A percentile compares a stretch with the other conserved stretches of the same genome.
These are phyloP conservation scores for Drosophila bocqueti DNA, from an alignment of 1,140 invertebrate species.

Conservation along the genomic window DNA sequence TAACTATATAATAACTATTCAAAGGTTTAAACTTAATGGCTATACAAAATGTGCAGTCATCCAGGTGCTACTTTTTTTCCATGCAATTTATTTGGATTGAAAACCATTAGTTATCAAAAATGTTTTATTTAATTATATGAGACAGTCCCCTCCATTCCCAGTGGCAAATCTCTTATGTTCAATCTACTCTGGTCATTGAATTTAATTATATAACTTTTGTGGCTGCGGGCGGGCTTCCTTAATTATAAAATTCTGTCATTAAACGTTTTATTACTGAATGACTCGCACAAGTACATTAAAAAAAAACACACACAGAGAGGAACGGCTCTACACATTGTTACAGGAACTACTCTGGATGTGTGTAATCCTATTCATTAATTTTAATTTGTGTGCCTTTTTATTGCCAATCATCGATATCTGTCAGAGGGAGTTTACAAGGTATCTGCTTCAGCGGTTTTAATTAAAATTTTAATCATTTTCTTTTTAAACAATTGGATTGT, in stretches of 20 bases:
- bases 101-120: constrained; percentile 14
- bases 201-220: constrained; percentile 5
- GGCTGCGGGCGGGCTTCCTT: constrained; percentile 3
- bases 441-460: not conserved
- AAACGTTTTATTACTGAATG: constrained; percentile 25
- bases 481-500: constrained; percentile 31
- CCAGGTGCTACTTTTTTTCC: not conserved
- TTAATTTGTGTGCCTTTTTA: constrained; percentile 6
- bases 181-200: constrained; percentile 19
- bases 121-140: constrained; percentile 1
- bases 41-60: constrained; percentile 6
- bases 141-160: not conserved
- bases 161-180: not conserved
- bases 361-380: constrained; percentile 23
- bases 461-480: not conserved
- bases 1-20: not conserved
- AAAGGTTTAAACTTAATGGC: not conserved
- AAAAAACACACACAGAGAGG: not conserved
- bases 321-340: constrained; percentile 24
- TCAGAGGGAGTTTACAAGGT: constrained; percentile 1
- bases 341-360: constrained; percentile 6
- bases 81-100: not conserved
- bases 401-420: constrained; percentile 16
- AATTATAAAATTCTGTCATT: constrained; percentile 27
- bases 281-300: constrained; percentile 1